Conservation (phyloP, 2,888 invertebrate genomes). For the Drosophila antonietae region DNA sequence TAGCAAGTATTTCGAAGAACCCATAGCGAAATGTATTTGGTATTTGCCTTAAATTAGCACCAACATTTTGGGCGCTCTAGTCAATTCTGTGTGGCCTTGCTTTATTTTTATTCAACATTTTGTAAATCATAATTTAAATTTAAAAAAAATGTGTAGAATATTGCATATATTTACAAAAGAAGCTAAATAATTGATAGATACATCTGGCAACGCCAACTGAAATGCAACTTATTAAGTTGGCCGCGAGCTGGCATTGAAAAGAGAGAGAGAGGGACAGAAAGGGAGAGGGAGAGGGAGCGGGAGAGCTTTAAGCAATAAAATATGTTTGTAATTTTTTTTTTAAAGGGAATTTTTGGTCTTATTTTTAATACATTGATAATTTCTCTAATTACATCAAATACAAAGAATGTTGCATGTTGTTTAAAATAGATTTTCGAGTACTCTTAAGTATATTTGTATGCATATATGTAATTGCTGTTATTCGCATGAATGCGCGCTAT, state of each 20-base stretch:
- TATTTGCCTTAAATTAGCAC: constrained; percentile 16
- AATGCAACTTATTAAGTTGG: background rate
- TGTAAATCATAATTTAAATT: too few species aligned
- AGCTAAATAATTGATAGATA: background rate
- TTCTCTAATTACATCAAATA: constrained; percentile 30
- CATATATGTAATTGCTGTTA: background rate
- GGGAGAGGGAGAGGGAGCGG: background rate
- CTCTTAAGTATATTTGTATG: constrained; percentile 10
- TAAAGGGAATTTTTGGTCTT: constrained; percentile 1
- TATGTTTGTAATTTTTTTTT: background rate
- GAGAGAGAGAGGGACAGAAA: background rate
- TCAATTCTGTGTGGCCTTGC: constrained; percentile 52
- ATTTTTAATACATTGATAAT: constrained; percentile 21
- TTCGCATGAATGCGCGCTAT: constrained; percentile 14
- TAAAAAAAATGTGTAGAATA: too few species aligned
- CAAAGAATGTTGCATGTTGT: constrained; percentile 7
- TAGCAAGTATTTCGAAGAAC: constrained; percentile 20
- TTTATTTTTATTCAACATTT: constrained; percentile 13
- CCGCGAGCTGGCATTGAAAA: background rate
- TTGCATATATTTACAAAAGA: background rate
- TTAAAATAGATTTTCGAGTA: constrained; percentile 15
- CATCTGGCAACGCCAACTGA: constrained; percentile 3
- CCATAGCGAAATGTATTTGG: constrained; percentile 14
- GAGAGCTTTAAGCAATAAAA: constrained; percentile 33
- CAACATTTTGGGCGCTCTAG: constrained; percentile 25